Conservation (phyloP, 1,140 invertebrate genomes). For the Brachystomella parvula region DNA sequence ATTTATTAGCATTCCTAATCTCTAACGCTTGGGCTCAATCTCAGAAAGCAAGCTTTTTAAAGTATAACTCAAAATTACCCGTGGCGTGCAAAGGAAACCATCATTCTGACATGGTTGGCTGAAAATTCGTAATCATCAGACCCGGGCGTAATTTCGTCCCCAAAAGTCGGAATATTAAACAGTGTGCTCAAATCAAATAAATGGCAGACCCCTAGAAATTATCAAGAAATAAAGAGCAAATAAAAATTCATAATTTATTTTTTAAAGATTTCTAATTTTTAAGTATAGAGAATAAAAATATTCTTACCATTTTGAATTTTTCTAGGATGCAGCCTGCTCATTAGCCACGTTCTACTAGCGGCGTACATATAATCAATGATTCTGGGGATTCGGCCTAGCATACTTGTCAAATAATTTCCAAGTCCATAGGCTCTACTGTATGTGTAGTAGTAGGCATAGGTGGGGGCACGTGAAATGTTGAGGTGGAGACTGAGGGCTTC, state of each 20-base stretch:
- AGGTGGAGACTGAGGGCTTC: slow-evolving; percentile 5
- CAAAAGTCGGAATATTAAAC: slow-evolving; percentile 2
- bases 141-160: slow-evolving; percentile 7
- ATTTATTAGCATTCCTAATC: too few species aligned
- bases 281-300: background rate
- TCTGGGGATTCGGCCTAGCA: slow-evolving; percentile 4
- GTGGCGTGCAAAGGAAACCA: slow-evolving; percentile 2
- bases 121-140: slow-evolving; percentile 9
- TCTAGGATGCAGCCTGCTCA: background rate
- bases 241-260: background rate
- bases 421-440: slow-evolving; percentile 6
- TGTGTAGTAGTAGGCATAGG: slow-evolving; percentile 21
- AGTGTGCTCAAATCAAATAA: background rate
- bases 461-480: slow-evolving; percentile 9
- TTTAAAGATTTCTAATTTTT: background rate
- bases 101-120: background rate
- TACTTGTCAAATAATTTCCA: background rate
- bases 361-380: background rate
- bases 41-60: background rate
- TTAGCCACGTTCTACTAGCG: background rate
- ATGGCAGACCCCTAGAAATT: background rate
- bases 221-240: background rate
- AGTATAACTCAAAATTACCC: background rate
- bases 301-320: background rate
- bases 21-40: background rate